These are phyloP conservation scores for Megalopta genalis DNA, from an alignment of 1,140 invertebrate genomes.

Conservation along the genomic window DNA sequence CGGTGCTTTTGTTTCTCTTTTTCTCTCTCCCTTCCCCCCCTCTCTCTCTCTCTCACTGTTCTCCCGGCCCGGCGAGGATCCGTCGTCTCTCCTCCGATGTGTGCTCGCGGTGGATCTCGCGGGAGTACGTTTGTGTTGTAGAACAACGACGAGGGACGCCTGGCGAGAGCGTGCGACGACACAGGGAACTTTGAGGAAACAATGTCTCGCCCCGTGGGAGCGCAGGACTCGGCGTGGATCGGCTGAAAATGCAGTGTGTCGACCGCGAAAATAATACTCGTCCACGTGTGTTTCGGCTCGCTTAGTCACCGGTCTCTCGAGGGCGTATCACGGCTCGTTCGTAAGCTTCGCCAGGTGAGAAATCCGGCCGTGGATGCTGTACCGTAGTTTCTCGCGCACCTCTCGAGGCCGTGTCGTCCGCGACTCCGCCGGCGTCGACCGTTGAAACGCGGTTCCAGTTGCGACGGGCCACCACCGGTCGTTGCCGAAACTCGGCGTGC, in stretches of 20 bases:
- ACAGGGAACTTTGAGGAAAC: slow-evolving; percentile 1
- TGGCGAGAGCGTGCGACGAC: background rate
- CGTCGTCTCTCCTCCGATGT: background rate
- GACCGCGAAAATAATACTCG: slow-evolving; percentile 23
- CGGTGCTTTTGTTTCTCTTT: background rate
- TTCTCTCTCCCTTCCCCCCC: no score
- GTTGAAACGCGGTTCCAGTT: no score
- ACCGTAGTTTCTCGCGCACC: background rate
- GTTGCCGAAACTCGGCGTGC: background rate
- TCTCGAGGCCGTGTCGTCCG: background rate
- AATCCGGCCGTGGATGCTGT: background rate
- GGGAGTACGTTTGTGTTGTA: slow-evolving; percentile 11
- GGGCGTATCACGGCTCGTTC: background rate
- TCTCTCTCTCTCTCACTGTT: no score
- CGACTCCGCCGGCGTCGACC: no score
- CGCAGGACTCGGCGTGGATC: slow-evolving; percentile 20
- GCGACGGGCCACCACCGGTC: background rate
- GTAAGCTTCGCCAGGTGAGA: slow-evolving; percentile 9
- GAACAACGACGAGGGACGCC: background rate
- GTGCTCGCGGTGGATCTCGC: slow-evolving; percentile 17
- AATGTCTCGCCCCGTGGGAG: slow-evolving; percentile 38
- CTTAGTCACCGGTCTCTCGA: background rate
- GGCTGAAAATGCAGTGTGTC: slow-evolving; percentile 41
- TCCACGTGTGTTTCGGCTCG: slow-evolving; percentile 41
- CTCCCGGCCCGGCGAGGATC: no score